These are phyloP conservation scores for Eumacrocentrus americanus DNA, from an alignment of 2,888 invertebrate genomes.

Conservation along the genomic window DNA sequence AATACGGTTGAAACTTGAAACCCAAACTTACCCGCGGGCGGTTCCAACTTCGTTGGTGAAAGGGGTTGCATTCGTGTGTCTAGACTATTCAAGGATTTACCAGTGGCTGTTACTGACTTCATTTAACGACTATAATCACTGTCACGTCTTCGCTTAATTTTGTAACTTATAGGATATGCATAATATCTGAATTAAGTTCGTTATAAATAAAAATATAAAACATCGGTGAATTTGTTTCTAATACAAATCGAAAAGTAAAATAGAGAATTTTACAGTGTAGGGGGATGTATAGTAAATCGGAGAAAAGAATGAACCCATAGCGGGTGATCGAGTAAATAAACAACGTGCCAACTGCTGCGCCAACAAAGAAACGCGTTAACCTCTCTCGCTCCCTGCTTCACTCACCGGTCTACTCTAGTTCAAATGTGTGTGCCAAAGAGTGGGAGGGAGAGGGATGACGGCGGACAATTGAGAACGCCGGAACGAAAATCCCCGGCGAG, in stretches of 20 bases:
- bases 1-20: conserved; percentile 36
- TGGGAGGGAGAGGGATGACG: neutral
- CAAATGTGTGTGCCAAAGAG: neutral
- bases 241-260: neutral
- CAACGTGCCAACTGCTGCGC: neutral
- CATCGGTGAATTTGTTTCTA: neutral
- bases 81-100: conserved; percentile 29
- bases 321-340: conserved; percentile 2
- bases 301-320: neutral
- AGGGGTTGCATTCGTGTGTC: conserved; percentile 16
- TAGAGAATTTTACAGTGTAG: neutral
- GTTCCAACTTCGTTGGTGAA: conserved; percentile 24
- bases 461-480: conserved; percentile 7
- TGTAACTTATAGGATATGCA: too few species aligned
- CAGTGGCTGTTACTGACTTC: conserved; percentile 18
- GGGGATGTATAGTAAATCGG: neutral
- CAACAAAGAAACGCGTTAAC: neutral
- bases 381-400: neutral
- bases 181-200: too few species aligned
- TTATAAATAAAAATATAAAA: neutral
- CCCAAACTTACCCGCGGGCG: conserved; percentile 24
- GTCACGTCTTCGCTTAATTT: too few species aligned
- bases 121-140: neutral
- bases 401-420: too few species aligned
- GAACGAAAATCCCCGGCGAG: conserved; percentile 4